phyloP scores from a whole-genome alignment of 2,113 vertebrate genomes.

The Ictalurus punctatus region DNA sequence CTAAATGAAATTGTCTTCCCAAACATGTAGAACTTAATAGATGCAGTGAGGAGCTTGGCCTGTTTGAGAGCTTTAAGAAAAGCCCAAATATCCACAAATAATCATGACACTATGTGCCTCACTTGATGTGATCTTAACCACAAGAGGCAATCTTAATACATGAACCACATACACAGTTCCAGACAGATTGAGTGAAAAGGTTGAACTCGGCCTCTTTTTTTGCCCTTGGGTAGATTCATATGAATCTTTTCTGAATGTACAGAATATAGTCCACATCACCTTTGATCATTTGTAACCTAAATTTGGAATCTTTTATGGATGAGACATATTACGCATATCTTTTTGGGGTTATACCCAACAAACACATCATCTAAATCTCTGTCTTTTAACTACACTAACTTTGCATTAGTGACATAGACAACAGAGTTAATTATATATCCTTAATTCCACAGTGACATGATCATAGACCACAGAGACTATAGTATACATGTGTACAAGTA shows the following conservation, averaged over 20 bases:
- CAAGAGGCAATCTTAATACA: not conserved
- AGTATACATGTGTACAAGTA: not conserved
- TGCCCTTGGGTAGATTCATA: too few species aligned
- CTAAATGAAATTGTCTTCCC: not conserved
- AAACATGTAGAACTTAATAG: not conserved
- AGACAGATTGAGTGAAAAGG: not conserved
- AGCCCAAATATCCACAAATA: not conserved
- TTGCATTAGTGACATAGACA: not conserved
- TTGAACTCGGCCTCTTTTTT: not conserved
- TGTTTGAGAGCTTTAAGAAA: not conserved
- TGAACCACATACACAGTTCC: not conserved
- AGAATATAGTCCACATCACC: not conserved
- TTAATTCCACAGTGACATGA: not conserved
- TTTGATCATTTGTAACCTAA: not conserved
- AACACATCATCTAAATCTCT: not conserved
- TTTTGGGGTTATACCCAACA: not conserved
- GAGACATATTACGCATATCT: not conserved
- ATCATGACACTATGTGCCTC: not conserved
- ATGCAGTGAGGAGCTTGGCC: not conserved
- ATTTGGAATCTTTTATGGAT: not conserved
- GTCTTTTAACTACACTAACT: not conserved
- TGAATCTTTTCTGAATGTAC: not conserved
- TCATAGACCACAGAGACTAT: not conserved
- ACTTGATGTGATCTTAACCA: not conserved
- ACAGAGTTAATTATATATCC: not conserved